These are phyloP conservation scores for Caenorhabditis sp. DNA, from an alignment of 2,888 invertebrate species.

Conservation along the genomic window DNA sequence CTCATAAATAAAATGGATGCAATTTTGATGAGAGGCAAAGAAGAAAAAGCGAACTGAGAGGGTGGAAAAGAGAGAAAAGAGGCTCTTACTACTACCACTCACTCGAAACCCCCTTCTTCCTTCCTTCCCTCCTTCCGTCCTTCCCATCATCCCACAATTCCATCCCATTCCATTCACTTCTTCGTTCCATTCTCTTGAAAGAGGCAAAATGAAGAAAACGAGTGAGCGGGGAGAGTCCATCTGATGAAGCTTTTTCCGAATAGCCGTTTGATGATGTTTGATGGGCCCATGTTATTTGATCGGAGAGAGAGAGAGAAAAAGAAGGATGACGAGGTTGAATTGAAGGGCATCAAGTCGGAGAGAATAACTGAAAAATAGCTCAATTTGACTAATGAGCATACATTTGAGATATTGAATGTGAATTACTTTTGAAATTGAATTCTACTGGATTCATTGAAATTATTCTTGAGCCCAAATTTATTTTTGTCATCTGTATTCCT, in stretches of 20 bases:
- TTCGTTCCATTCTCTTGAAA: neutral
- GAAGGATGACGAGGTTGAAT: too few species aligned
- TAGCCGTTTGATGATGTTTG: neutral
- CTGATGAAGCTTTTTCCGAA: neutral
- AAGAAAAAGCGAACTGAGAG: neutral
- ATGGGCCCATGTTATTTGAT: neutral
- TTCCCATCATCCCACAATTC: neutral
- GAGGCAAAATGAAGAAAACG: too few species aligned
- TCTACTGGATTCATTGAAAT: too few species aligned
- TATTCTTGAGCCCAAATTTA: too few species aligned
- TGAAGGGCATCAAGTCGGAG: too few species aligned
- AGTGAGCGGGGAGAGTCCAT: too few species aligned
- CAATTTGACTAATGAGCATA: too few species aligned
- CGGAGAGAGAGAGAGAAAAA: neutral
- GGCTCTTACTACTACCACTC: conserved; percentile 23
- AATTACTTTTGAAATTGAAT: too few species aligned
- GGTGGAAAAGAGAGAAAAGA: neutral
- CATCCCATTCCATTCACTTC: neutral
- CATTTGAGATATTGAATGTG: too few species aligned
- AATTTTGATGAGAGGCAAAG: conserved; percentile 37
- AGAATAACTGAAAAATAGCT: too few species aligned
- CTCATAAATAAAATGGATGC: conserved; percentile 55
- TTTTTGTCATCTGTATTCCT: too few species aligned
- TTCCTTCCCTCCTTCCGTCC: neutral
- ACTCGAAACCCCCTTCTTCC: conserved; percentile 10